Conservation (phyloP, 2,113 vertebrate species). For the Nicator chloris region DNA sequence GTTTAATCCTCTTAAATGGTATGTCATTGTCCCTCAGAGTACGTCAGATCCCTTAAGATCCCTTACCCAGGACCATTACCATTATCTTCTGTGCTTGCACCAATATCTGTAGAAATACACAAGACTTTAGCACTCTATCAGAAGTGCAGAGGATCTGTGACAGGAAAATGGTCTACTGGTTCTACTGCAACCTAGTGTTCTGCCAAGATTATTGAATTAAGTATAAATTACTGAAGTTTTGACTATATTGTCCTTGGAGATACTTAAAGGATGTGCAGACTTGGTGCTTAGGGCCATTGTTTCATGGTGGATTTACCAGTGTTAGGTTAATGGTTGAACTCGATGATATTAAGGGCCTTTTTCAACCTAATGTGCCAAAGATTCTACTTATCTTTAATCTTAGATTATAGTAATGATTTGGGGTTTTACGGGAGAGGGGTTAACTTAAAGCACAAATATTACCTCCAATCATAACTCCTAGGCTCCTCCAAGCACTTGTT, state of each 20-base stretch:
- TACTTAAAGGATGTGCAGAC: background rate
- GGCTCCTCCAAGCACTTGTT: background rate
- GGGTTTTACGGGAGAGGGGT: fast-evolving
- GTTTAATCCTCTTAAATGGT: background rate
- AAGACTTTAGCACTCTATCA: background rate
- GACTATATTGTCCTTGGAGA: background rate
- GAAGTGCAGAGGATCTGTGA: background rate
- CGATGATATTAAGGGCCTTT: background rate
- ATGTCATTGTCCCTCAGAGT: background rate
- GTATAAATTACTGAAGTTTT: background rate
- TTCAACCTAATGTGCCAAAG: background rate
- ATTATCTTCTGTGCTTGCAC: background rate
- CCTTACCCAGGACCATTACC: background rate
- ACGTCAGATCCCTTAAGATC: background rate
- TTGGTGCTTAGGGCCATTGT: background rate
- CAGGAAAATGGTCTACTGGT: background rate
- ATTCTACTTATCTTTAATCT: background rate
- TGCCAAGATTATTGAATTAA: background rate
- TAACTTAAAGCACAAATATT: background rate
- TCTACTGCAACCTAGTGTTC: background rate
- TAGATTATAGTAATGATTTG: background rate
- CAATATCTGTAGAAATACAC: background rate
- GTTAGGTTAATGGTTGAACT: background rate
- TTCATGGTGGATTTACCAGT: background rate
- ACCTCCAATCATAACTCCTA: background rate